A percentile compares a stretch with the other conserved stretches of the same genome.
These are phyloP conservation scores for Exephanes ischioxanthus DNA, from an alignment of 2,888 invertebrate species.

Conservation along the genomic window DNA sequence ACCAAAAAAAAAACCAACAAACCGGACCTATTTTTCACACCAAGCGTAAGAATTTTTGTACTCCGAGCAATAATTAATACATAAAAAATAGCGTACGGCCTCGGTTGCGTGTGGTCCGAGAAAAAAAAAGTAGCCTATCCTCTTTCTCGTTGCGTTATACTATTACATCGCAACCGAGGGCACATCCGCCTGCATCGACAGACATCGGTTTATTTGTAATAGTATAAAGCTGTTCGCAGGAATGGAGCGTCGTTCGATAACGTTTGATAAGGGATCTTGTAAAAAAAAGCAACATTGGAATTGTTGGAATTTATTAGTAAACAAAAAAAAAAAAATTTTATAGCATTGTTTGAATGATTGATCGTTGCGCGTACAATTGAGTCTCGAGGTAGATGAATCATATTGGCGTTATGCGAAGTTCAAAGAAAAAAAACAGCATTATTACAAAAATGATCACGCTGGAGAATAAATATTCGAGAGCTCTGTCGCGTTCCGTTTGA, in stretches of 20 bases:
- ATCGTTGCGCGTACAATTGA: not conserved
- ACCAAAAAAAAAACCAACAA: slow-evolving; percentile 57
- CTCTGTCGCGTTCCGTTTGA: not conserved
- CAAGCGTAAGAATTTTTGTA: slow-evolving; percentile 66
- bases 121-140: slow-evolving; percentile 46
- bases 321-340: slow-evolving; percentile 19
- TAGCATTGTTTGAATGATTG: slow-evolving; percentile 24
- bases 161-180: slow-evolving; percentile 30
- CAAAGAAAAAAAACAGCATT: not conserved
- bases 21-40: slow-evolving; percentile 74
- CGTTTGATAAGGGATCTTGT: slow-evolving; percentile 42
- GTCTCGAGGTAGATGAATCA: no score
- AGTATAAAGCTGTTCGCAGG: slow-evolving; percentile 49
- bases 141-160: slow-evolving; percentile 61
- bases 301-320: slow-evolving; percentile 61
- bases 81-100: slow-evolving; percentile 48
- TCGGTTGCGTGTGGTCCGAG: slow-evolving; percentile 56
- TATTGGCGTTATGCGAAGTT: not conserved
- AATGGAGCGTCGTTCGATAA: slow-evolving; percentile 51
- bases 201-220: slow-evolving; percentile 36
- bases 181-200: not conserved
- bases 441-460: not conserved
- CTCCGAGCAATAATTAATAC: slow-evolving; percentile 64
- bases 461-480: not conserved
- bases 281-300: slow-evolving; percentile 29